Percentiles rank a stretch among this genome's conserved stretches.
These are phyloP conservation scores for Matsumurasca onukii DNA, from an alignment of 1,140 invertebrate species.

Conservation along the genomic window DNA sequence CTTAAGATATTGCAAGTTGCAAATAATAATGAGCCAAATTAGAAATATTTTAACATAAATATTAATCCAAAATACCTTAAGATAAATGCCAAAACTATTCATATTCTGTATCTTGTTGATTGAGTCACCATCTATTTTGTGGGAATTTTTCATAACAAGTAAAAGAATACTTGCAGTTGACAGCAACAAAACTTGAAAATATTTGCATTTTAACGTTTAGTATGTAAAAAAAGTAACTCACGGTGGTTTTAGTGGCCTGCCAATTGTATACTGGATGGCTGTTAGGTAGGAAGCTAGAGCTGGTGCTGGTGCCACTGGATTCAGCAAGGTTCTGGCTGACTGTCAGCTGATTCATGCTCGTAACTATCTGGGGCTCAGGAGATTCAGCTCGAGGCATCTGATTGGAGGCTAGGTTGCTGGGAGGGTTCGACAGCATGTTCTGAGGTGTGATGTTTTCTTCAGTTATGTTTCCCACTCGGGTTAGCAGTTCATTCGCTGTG, in stretches of 20 bases:
- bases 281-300: neutral
- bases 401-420: neutral
- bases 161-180: too few relatives aligned
- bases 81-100: too few relatives aligned
- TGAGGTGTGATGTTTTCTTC: neutral
- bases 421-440: constrained; percentile 15
- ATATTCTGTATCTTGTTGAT: too few relatives aligned
- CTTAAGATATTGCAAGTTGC: too few relatives aligned
- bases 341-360: neutral
- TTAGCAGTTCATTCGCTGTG: neutral
- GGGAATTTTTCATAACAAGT: too few relatives aligned
- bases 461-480: neutral
- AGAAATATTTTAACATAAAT: too few relatives aligned
- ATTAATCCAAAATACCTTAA: too few relatives aligned
- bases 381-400: neutral
- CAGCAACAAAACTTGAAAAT: too few relatives aligned
- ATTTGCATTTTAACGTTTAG: too few relatives aligned
- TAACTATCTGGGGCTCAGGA: neutral
- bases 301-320: neutral
- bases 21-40: too few relatives aligned
- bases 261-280: constrained; percentile 54
- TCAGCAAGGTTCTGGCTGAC: neutral
- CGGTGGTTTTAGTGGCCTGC: constrained; percentile 69
- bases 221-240: constrained; percentile 45
- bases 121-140: too few relatives aligned